Evolutionary conservation across 2,888 invertebrate genomes (phyloP), one percentile per base, ranked within the genome.

Genomic region (Tetheella fluctuosa): DNA sequence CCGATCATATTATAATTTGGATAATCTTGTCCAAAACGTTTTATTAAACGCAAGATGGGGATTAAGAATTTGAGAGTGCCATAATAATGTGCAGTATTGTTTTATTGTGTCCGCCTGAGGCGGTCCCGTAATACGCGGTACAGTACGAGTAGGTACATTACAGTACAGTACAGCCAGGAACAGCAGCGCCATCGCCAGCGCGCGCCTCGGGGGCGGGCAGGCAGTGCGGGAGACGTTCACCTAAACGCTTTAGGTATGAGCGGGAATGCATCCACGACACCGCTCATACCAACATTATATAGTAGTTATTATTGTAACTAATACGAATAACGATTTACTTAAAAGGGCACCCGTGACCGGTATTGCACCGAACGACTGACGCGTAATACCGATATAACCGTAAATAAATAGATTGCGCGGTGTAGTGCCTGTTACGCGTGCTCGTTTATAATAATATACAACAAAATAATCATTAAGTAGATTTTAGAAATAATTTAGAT

Each of bases 181-280:
- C 58, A 53, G 54, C 13, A 52, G 52, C 2, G 48, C 37, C 54
- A 58, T 60, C 58, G 59, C 59, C 60, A 2, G 65, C 70, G 8
- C 0, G 6, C 6, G n/a, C 20, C n/a, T 42, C 17, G 20, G 48
- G 77, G 81, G 80, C 84, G 77, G 78, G 82, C 84, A 80, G 89
- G 80, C 88, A 83, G 85, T 84, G 90, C 89, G 89, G 79, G 77
- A 69, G 74, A 80, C 89, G 89, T 83, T 76, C 88, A 89, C 89
- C 89, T 91, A 87, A 90, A 93, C 92, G 92, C 92, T 93, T 93
- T 93, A 93, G 92, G 92, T 92, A 92, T 93, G 92, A 87, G 92
- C 85, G 92, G 92, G 87, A 87, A 80, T 82, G 91, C 92, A 92
- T 92, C 92, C 91, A 91, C 91, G 85, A 85, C 81, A 85, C 92